These are phyloP conservation scores for Pteruthius melanotis DNA, from an alignment of 2,113 vertebrate species.

Conservation along the genomic window DNA sequence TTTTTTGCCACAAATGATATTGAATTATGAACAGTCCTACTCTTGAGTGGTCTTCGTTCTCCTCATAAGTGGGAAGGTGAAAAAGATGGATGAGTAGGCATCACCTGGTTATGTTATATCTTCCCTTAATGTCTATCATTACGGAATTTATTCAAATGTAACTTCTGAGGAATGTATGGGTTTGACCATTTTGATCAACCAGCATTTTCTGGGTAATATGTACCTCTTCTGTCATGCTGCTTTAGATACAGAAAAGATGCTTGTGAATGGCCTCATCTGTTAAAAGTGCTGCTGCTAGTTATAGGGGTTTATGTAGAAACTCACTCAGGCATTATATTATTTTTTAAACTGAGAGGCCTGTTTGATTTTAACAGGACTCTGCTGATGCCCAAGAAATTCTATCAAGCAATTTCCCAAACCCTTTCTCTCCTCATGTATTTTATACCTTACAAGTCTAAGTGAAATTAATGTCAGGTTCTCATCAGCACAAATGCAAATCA, in stretches of 20 bases:
- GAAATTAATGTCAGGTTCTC: not conserved
- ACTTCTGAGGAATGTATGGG: not conserved
- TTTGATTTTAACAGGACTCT: not conserved
- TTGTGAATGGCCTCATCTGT: not conserved
- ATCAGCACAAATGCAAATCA: not conserved
- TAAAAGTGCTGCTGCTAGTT: not conserved
- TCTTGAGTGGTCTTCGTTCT: not conserved
- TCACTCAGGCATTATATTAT: not conserved
- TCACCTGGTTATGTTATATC: not conserved
- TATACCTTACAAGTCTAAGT: not conserved
- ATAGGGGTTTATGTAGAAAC: not conserved
- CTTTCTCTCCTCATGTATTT: not conserved
- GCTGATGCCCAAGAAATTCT: not conserved
- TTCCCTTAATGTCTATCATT: not conserved
- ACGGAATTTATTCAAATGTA: not conserved
- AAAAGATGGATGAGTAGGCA: not conserved
- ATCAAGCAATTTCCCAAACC: not conserved
- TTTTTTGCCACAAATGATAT: not conserved
- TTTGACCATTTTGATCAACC: not conserved
- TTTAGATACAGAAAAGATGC: not conserved
- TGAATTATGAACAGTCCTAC: not conserved
- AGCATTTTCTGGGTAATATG: not conserved
- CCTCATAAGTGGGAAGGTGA: not conserved
- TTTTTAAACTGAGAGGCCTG: not conserved
- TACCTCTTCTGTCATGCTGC: not conserved